phyloP scores from a whole-genome alignment of 2,797 vertebrate genomes.

The Melanotaenia maccullochi region DNA sequence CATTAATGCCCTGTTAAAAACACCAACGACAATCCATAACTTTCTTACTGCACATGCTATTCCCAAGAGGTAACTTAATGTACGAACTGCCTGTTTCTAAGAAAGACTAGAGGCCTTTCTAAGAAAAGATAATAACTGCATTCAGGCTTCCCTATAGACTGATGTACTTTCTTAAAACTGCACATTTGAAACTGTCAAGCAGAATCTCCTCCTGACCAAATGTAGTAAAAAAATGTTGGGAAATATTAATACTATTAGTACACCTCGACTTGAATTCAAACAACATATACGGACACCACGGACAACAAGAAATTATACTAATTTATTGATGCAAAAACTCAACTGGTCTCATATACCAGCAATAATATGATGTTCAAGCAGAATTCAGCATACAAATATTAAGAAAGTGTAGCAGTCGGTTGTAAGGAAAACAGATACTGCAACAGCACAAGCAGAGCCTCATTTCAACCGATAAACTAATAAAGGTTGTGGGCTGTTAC shows the following conservation, averaged over 20 bases:
- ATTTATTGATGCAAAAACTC: neutral
- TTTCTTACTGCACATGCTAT: slow-evolving; percentile 11
- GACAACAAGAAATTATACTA: neutral
- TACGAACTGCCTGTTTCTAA: neutral
- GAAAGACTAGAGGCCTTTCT: slow-evolving; percentile 9
- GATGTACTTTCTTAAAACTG: neutral
- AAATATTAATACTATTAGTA: neutral
- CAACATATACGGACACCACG: neutral
- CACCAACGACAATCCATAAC: neutral
- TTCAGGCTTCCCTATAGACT: neutral
- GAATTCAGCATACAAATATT: neutral
- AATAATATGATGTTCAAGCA: neutral
- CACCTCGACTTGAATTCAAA: neutral
- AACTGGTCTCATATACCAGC: neutral
- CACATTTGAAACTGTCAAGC: neutral
- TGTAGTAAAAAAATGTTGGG: neutral
- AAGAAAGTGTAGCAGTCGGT: neutral
- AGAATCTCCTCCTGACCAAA: neutral
- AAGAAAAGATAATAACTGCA: neutral
- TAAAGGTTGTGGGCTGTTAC: neutral
- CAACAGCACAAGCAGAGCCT: neutral
- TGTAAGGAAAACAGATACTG: neutral
- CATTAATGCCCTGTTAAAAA: slow-evolving; percentile 23
- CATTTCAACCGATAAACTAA: neutral
- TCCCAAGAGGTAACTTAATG: neutral